Evolutionary conservation across 2,888 invertebrate genomes (phyloP), one percentile per base, ranked within the genome.

Genomic region (Seira ritae): DNA sequence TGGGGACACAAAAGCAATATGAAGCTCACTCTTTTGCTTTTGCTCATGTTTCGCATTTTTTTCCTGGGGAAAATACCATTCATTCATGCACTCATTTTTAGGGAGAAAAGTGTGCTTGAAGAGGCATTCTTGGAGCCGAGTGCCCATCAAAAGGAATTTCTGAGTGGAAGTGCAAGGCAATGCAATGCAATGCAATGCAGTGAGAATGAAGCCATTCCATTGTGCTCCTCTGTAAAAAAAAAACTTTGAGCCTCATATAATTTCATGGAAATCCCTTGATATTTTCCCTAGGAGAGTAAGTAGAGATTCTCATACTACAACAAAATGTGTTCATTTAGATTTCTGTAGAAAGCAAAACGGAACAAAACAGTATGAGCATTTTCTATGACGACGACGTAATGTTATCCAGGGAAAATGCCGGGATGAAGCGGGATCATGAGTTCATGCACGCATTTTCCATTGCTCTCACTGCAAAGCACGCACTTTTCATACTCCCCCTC

Each of bases 201-300:
- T 31, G 31, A 31, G 8, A 31, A 31, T 31, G 31, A 31, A 31
- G 31, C 31, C 31, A 31, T 31, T 31, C 31, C 31, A 31, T 31
- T 31, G 31, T 31, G 8, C 31, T 31, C 3, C 31, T 31, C 31
- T 31, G 8, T 31, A 31, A 31, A 31, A 31, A 31, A 31, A 31
- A 4, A 31, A 4, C 46, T 23, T 77, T 62, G 42, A 23, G 37
- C 31, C 31, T 55, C 19, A 68, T 37, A 69, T 55, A 17, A 71
- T 71, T 78, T 68, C 65, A 68, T 12, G 20, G 71, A 71, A 66
- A 69, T 31, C 65, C 71, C 71, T 71, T 22, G 78, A 66, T 46
- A 66, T 78, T 78, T 77, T 65, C 31, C 31, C 31, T 31, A 2
- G 31, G 31, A 31, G 8, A 31, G 2, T 4, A 31, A 31, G 3